Base-by-base conservation (phyloP, 2,797 vertebrate species). In the Champsocephalus esox region DNA sequence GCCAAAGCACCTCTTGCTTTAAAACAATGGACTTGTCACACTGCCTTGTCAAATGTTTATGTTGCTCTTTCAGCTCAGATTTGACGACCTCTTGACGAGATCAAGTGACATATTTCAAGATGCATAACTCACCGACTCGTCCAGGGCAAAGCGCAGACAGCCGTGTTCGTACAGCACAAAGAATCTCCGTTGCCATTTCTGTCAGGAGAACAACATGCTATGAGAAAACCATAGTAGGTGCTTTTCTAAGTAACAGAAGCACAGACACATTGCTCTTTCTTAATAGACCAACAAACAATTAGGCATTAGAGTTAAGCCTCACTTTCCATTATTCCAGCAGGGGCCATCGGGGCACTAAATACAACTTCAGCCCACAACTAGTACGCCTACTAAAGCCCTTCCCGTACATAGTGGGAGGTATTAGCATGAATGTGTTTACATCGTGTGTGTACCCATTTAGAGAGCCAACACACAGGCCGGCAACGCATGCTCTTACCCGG, bases 161-260 rank as follows among this genome's bases (percentile, higher is more conserved):
- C 95, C 95, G 41, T 96, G 95, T 87, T 96, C 95, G 6, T 96
- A 96, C 52, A 96, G 89, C 66, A 96, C 95, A 70, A 96, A 96
- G 91, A 96, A 96, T 59, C 95, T 87, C 76, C 95, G 87, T 55
- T 96, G 95, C 95, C 95, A 96, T 94, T 96, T 96, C 95, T 96
- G 92, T 80, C 50, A 77, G 32, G 6, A 87, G 44, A 83, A 65
- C 76, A 1, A 78, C 12, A 66, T 5, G 10, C 1, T 10, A 17
- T 75, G 5, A 76, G 21, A 67, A 9, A 1, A 68, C 16, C 28
- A 28, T 28, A 46, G 55, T 1, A 64, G 12, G n/a, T 59, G 24
- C 2, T 19, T 66, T 67, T 50, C 55, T 21, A 50, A 61, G 46
- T 48, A n/a, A 66, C 19, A 58, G 7, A 34, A 17, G 12, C 2